Evolutionary conservation across 1,140 invertebrate genomes (phyloP), one percentile per base, ranked within the genome.

Genomic region (Sitobion miscanthi): DNA sequence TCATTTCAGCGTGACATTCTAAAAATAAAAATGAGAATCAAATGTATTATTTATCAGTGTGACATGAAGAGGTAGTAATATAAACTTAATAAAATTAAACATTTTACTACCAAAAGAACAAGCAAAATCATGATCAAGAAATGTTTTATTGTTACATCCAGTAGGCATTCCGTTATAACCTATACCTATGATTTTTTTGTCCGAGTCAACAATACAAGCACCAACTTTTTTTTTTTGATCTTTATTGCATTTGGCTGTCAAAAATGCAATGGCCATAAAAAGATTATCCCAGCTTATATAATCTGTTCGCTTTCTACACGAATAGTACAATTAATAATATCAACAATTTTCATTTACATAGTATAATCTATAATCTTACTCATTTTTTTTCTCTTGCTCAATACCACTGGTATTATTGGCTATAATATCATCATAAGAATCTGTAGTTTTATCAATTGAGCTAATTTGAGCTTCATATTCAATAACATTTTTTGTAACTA

Each of bases 1-100:
- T 99, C 95, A 99, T 96, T 96, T 99, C 99, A 52, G 99, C 99
- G 96, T 99, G 99, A 94, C 98, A 99, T 1, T 99, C 99, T 98
- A 95, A 94, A 97, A 96, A 94, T 94, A 94, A 86, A 90, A 85
- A 54, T 85, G 47, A 49, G 91, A 93, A 49, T 54, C 83, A 90
- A 77, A 77, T 94, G 14, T 69, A 89, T 62, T 69, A 77, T 38
- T 87, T 23, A 85, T 38, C 23, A 47, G 23, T 45, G 2, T n/a
- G 20, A 87, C 21, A 42, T 4, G 30, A 54, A 47, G 4, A 54
- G 52, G 54, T 91, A 57, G 20, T 85, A 42, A 42, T 42, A 42
- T 42, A 42, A 42, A 42, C 42, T 4, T 42, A 42, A 42, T 3
- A 42, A 42, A 2, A 49, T 25, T 57, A 54, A 88, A 62, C 83